Conservation (phyloP, 2,113 vertebrate genomes). For the Vidua macroura region DNA sequence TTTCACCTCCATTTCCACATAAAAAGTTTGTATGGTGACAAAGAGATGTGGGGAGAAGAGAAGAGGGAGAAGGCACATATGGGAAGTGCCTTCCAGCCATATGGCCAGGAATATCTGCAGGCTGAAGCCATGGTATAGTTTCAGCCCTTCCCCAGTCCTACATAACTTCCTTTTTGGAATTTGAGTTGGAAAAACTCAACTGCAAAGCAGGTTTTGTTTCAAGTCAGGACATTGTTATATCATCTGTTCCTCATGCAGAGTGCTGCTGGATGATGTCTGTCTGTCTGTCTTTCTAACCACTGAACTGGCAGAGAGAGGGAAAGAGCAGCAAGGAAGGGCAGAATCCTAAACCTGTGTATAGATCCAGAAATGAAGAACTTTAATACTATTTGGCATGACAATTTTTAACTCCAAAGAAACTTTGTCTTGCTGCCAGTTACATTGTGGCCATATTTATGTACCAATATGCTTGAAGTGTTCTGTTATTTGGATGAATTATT, state of each 20-base stretch:
- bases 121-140: background rate
- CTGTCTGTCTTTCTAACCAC: background rate
- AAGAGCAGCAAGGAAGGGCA: background rate
- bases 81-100: background rate
- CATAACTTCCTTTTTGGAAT: background rate
- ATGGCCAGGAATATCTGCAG: background rate
- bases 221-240: background rate
- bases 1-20: background rate
- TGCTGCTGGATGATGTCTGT: background rate
- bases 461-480: background rate
- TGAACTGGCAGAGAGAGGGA: background rate
- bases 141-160: background rate
- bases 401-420: background rate
- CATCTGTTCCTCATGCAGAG: background rate
- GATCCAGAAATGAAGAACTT: background rate
- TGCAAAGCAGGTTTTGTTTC: background rate
- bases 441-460: background rate
- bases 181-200: background rate
- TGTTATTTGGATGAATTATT: background rate
- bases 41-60: background rate
- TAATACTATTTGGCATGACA: background rate
- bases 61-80: background rate
- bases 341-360: background rate
- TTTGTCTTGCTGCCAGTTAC: background rate
- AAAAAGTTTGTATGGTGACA: background rate